phyloP scores from a whole-genome alignment of 2,888 invertebrate species.

The Pelosia muscerda region DNA sequence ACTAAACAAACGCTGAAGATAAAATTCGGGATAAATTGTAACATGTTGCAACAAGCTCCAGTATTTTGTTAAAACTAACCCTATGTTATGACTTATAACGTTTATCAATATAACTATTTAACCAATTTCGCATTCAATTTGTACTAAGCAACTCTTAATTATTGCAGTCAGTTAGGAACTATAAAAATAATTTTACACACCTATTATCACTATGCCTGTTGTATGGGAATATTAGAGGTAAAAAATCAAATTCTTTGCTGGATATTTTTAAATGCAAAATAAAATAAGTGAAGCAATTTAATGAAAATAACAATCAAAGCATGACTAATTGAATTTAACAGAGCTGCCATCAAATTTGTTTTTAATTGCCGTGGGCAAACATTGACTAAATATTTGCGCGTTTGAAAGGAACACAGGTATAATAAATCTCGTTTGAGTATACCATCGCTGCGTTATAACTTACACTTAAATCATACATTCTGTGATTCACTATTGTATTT shows the following conservation, averaged over 20 bases:
- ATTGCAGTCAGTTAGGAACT: neutral
- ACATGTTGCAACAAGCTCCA: no score
- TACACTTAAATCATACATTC: neutral
- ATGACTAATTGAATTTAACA: slow-evolving; percentile 51
- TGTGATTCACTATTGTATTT: no score
- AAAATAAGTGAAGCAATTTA: slow-evolving; percentile 34
- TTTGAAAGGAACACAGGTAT: neutral
- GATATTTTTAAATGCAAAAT: slow-evolving; percentile 21
- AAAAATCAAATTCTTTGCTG: slow-evolving; percentile 12
- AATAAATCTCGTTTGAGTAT: neutral
- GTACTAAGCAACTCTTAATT: neutral
- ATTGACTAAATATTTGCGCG: slow-evolving; percentile 30
- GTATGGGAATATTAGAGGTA: slow-evolving; percentile 12
- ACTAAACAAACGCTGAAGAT: no score
- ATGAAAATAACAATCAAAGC: slow-evolving; percentile 45
- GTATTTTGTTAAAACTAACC: no score
- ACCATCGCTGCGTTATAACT: neutral
- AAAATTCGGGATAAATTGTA: no score
- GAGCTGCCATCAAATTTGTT: slow-evolving; percentile 29
- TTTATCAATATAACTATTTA: no score
- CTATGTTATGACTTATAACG: no score
- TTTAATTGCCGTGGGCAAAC: slow-evolving; percentile 24
- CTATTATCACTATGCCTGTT: neutral
- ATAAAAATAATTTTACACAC: neutral
- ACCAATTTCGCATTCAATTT: no score